phyloP scores from a whole-genome alignment of 2,888 invertebrate species.

The Melanostoma mellinum region DNA sequence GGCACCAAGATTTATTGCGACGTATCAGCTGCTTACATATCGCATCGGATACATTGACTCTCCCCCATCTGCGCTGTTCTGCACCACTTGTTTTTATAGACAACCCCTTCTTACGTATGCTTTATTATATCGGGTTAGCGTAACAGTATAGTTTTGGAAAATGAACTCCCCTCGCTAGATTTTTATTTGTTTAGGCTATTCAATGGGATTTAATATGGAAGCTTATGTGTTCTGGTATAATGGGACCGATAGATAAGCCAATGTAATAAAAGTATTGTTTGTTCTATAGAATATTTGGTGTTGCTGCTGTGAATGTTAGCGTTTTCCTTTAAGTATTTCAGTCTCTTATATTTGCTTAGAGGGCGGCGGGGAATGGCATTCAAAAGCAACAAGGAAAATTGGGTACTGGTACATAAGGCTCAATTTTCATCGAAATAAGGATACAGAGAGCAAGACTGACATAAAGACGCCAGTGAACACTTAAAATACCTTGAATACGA shows the following conservation, averaged over 20 bases:
- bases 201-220: constrained; percentile 6
- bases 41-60: constrained; percentile 13
- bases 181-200: constrained; percentile 2
- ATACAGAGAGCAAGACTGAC: too few relatives aligned
- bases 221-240: background rate
- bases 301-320: background rate
- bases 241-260: constrained; percentile 6
- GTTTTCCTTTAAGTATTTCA: background rate
- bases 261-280: constrained; percentile 1
- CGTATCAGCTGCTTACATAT: constrained; percentile 38
- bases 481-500: too few relatives aligned
- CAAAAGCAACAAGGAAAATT: too few relatives aligned
- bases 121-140: background rate
- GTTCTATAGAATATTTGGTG: background rate
- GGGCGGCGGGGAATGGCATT: too few relatives aligned
- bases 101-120: constrained; percentile 13
- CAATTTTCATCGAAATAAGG: too few relatives aligned
- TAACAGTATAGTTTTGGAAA: constrained; percentile 5
- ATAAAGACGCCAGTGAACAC: too few relatives aligned
- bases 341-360: background rate
- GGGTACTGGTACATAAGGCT: too few relatives aligned
- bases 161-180: constrained; percentile 11
- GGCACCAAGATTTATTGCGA: constrained; percentile 46
- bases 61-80: constrained; percentile 30
- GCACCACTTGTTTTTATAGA: constrained; percentile 17